Conservation (phyloP, 2,888 invertebrate genomes). For the Caenorhabditis drosophilae region DNA sequence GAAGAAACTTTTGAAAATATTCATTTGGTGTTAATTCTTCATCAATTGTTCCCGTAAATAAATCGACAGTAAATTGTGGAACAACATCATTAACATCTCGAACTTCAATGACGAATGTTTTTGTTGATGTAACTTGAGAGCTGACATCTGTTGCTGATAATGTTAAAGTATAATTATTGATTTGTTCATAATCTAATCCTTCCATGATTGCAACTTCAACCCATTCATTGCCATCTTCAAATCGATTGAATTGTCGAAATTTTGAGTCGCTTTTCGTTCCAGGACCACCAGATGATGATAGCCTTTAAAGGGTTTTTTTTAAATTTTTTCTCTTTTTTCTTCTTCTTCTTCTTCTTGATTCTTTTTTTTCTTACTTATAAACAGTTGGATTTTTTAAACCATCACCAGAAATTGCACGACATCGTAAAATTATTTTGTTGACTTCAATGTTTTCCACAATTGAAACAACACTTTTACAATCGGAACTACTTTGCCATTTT, state of each 20-base stretch:
- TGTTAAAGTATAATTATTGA: constrained; percentile 64
- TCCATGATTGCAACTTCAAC: constrained; percentile 63
- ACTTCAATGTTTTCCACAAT: constrained; percentile 60
- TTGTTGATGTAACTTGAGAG: constrained; percentile 75
- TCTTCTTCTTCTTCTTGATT: not conserved
- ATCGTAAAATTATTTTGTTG: constrained; percentile 59
- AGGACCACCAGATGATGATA: constrained; percentile 31
- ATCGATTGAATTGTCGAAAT: constrained; percentile 64
- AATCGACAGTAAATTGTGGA: constrained; percentile 66
- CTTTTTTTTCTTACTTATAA: constrained; percentile 50
- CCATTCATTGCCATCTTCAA: constrained; percentile 52
- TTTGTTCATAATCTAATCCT: constrained; percentile 63
- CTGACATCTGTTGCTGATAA: constrained; percentile 66
- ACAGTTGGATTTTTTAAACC: constrained; percentile 48
- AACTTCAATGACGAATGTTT: constrained; percentile 89
- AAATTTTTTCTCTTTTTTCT: not conserved
- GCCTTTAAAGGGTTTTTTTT: constrained; percentile 21
- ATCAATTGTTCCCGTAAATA: constrained; percentile 65
- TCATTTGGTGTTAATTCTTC: constrained; percentile 65
- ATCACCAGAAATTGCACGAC: constrained; percentile 58
- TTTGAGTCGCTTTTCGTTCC: constrained; percentile 49
- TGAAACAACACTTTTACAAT: constrained; percentile 48
- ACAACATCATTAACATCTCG: constrained; percentile 94
- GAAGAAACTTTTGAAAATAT: constrained; percentile 54
- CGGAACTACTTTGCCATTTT: constrained; percentile 56